These are phyloP conservation scores for Melanotaenia nigrans DNA, from an alignment of 2,797 vertebrate genomes.

Conservation along the genomic window DNA sequence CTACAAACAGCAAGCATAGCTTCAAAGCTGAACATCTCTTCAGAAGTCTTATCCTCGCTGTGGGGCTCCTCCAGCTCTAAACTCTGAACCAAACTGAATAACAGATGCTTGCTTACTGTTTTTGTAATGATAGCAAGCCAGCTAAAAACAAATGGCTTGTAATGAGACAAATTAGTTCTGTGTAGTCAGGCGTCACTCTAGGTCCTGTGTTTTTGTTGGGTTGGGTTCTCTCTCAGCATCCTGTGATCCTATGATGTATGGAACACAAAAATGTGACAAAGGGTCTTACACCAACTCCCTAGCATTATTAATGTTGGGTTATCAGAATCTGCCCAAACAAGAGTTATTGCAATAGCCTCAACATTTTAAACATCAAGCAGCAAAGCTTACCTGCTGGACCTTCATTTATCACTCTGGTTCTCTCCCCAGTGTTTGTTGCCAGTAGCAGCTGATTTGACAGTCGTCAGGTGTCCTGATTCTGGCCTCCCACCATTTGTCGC, in stretches of 20 bases:
- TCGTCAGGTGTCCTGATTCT: neutral
- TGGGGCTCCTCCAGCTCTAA: neutral
- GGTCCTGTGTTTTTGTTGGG: neutral
- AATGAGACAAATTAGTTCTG: neutral
- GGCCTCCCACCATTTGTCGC: neutral
- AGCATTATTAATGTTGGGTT: neutral
- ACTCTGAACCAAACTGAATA: neutral
- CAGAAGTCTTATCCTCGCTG: neutral
- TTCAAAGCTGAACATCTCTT: conserved; percentile 10
- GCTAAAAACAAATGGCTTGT: neutral
- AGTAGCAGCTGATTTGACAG: neutral
- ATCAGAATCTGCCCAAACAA: neutral
- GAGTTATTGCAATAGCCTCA: neutral
- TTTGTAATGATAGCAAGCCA: neutral
- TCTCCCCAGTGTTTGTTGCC: neutral
- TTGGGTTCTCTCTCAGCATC: neutral
- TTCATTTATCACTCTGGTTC: neutral
- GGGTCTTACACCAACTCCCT: neutral
- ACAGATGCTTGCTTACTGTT: neutral
- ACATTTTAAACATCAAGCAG: neutral
- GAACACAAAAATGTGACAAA: neutral
- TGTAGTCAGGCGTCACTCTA: neutral
- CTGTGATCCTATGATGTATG: neutral
- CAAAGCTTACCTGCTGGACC: neutral
- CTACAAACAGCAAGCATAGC: neutral